Conservation (phyloP, 2,113 vertebrate genomes). For the Sarotherodon lohbergeri region DNA sequence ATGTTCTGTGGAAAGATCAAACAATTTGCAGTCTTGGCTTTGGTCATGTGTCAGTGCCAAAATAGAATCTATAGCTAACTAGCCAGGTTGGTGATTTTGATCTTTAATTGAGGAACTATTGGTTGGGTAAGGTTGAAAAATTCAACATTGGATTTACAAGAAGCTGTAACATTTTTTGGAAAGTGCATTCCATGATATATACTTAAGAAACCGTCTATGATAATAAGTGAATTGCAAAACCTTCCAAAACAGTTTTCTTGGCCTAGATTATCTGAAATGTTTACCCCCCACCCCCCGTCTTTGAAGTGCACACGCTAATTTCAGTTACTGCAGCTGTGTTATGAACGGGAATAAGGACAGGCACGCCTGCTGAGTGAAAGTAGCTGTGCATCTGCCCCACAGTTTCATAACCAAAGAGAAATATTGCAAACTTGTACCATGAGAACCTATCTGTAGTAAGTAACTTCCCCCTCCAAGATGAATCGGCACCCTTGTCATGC, state of each 20-base stretch:
- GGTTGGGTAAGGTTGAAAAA: neutral
- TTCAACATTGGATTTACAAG: neutral
- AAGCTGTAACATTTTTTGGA: neutral
- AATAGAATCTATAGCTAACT: neutral
- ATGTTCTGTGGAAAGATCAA: neutral
- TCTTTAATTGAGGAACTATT: neutral
- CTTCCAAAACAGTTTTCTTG: neutral
- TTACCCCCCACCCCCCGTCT: neutral
- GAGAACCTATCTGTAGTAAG: constrained; percentile 72
- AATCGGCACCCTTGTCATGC: constrained; percentile 77
- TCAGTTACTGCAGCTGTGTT: constrained; percentile 40
- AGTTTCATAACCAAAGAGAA: constrained; percentile 50
- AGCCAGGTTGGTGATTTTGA: neutral
- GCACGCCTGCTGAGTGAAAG: constrained; percentile 14
- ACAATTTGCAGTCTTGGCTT: neutral
- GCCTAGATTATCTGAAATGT: constrained; percentile 15
- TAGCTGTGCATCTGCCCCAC: constrained; percentile 11
- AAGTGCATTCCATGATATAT: neutral
- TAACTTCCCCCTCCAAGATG: constrained; percentile 75
- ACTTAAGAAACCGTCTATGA: neutral
- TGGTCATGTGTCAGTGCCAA: neutral
- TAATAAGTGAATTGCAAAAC: neutral
- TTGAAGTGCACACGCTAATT: constrained; percentile 6
- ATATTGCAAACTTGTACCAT: constrained; percentile 69
- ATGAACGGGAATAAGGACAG: constrained; percentile 13